Percentiles rank a stretch among this genome's conserved stretches.
phyloP scores from a whole-genome alignment of 2,888 invertebrate genomes.

The Heliconius ismenius region DNA sequence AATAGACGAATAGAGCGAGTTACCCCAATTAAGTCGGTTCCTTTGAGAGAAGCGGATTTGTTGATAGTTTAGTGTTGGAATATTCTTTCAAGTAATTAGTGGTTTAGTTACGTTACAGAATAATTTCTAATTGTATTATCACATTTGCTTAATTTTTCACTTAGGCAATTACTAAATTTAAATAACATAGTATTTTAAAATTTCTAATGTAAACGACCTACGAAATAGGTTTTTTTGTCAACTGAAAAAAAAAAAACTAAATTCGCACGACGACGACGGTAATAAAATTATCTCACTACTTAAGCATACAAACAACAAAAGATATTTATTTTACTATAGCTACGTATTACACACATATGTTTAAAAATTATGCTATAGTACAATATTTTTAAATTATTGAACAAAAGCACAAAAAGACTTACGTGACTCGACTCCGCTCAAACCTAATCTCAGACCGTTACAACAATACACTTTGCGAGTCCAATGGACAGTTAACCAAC shows the following conservation, averaged over 20 bases:
- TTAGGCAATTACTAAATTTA: neutral
- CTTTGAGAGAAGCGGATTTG: conserved; percentile 30
- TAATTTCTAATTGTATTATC: neutral
- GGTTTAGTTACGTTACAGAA: neutral
- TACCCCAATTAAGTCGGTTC: conserved; percentile 39
- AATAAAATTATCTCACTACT: neutral
- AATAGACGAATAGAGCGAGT: conserved; percentile 31
- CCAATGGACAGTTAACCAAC: conserved; percentile 30
- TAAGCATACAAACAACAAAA: neutral
- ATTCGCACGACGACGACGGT: too few relatives aligned
- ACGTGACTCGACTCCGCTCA: conserved; percentile 28
- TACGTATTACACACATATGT: neutral
- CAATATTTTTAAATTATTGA: conserved; percentile 30
- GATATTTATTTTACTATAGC: neutral
- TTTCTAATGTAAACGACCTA: neutral
- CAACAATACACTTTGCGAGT: conserved; percentile 32
- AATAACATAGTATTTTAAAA: neutral
- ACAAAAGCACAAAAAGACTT: conserved; percentile 24
- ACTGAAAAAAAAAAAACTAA: neutral
- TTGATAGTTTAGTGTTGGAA: neutral
- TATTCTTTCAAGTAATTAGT: neutral
- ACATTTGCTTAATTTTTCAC: neutral
- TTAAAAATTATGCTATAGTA: neutral
- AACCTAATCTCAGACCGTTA: conserved; percentile 28
- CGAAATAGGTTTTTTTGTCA: neutral